Evolutionary conservation across 2,113 vertebrate species (phyloP).

Genomic region (Heterotilapia buettikoferi): DNA sequence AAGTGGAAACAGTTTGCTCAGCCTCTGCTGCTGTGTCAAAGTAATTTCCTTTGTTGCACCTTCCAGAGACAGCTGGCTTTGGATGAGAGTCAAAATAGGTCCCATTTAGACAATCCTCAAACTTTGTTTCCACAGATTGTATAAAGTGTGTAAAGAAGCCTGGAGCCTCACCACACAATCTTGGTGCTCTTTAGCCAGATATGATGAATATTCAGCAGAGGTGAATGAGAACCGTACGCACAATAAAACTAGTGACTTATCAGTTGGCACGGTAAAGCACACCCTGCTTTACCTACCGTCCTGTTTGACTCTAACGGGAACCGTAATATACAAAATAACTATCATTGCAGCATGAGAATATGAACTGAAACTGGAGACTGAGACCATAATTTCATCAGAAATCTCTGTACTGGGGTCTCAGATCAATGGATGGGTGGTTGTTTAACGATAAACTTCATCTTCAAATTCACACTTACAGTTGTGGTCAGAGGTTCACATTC

Average conservation of each 20-base stretch:
- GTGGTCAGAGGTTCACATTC: not conserved
- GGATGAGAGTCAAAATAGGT: not conserved
- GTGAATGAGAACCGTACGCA: not conserved
- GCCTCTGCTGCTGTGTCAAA: not conserved
- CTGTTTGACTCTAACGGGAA: not conserved
- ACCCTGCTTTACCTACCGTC: not conserved
- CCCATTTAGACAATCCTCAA: not conserved
- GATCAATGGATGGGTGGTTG: not conserved
- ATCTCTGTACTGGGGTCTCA: not conserved
- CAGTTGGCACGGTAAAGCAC: not conserved
- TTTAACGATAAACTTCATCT: not conserved
- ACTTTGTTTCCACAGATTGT: not conserved
- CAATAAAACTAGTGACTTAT: not conserved
- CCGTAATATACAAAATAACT: not conserved
- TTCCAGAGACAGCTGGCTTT: not conserved
- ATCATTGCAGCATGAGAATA: not conserved
- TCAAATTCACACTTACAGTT: not conserved
- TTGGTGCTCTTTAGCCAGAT: not conserved
- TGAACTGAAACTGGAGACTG: not conserved
- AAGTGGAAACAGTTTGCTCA: not conserved
- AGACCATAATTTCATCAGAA: not conserved
- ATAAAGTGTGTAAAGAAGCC: not conserved
- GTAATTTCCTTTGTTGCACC: not conserved
- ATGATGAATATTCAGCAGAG: rapidly evolving
- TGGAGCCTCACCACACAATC: not conserved